Evolutionary conservation across 2,888 invertebrate species (phyloP).

Genomic region (Lasioglossum villosulum): DNA sequence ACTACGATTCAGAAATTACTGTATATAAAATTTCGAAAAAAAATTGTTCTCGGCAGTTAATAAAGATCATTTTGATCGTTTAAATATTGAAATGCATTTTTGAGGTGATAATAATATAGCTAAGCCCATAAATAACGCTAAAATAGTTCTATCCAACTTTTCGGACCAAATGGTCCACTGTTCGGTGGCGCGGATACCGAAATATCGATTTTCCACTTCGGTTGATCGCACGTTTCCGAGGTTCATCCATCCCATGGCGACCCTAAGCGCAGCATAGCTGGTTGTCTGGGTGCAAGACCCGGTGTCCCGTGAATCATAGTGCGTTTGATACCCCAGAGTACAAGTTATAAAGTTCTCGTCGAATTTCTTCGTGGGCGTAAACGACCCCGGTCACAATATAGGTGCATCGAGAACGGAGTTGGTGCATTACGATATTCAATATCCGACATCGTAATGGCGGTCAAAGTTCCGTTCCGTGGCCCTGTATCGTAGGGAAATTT

Average conservation of each 20-base stretch:
- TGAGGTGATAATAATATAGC: no score
- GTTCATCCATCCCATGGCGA: neutral
- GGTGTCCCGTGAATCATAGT: conserved; percentile 50
- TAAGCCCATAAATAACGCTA: no score
- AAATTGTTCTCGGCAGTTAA: no score
- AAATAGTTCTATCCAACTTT: no score
- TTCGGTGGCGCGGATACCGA: neutral
- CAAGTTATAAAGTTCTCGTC: conserved; percentile 56
- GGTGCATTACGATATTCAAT: conserved; percentile 72
- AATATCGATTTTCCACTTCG: neutral
- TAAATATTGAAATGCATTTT: no score
- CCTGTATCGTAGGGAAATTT: conserved; percentile 65
- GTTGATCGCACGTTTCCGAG: neutral
- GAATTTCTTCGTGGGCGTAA: conserved; percentile 68
- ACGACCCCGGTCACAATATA: conserved; percentile 54
- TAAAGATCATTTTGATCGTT: no score
- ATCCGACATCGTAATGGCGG: conserved; percentile 72
- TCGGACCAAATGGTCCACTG: no score
- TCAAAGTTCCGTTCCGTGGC: conserved; percentile 71
- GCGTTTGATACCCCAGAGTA: conserved; percentile 29
- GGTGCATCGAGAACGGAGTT: conserved; percentile 52
- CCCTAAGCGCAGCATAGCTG: no score
- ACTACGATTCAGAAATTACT: no score
- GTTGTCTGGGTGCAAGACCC: neutral
- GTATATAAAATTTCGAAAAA: no score